Evolutionary conservation across 2,888 invertebrate species (phyloP), one percentile per base, ranked within the genome.

Genomic region (Falcaria lacertinaria): DNA sequence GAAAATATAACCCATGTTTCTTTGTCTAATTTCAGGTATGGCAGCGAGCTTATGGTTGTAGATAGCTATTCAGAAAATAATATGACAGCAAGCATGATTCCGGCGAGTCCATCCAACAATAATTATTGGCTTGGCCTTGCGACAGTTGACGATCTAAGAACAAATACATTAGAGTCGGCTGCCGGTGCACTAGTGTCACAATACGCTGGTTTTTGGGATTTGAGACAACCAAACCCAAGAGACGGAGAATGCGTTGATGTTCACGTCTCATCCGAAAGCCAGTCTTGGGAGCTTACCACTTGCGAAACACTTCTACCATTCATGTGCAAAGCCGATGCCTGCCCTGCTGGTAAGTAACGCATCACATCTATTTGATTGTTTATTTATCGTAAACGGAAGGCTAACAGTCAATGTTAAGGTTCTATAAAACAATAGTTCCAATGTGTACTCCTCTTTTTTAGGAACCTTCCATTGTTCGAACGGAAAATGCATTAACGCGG

Each of bases 271-370:
- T 92, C 93, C 59, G 93, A 93, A 45, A 91, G 90, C 50, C 97
- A 97, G 82, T 96, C 96, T 45, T 98, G 98, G 98, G 94, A 96
- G 75, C 90, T 98, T 48, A 96, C 96, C 43, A 97, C 97, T 22
- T 98, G 98, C 80, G 98, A 98, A 90, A 94, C 96, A 42, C 91
- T 98, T 40, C 89, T 98, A 63, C 98, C 98, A 17, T 98, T 98
- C 81, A 95, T 98, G 93, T 98, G 98, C 75, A 93, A 95, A 71
- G 92, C 97, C 17, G 92, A 92, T 54, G 98, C 98, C 40, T 98
- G 98, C 80, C 97, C 98, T 42, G 91, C 93, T 74, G 95, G 94
- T 94, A 81, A 81, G 77, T 60, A 52, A 50, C 22, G 17, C 14
- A 38, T 19, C 16, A 17, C 16, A 25, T 38, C 15, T 35, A 36